These are phyloP conservation scores for Deroplatys truncata DNA, from an alignment of 2,888 invertebrate genomes.

Conservation along the genomic window DNA sequence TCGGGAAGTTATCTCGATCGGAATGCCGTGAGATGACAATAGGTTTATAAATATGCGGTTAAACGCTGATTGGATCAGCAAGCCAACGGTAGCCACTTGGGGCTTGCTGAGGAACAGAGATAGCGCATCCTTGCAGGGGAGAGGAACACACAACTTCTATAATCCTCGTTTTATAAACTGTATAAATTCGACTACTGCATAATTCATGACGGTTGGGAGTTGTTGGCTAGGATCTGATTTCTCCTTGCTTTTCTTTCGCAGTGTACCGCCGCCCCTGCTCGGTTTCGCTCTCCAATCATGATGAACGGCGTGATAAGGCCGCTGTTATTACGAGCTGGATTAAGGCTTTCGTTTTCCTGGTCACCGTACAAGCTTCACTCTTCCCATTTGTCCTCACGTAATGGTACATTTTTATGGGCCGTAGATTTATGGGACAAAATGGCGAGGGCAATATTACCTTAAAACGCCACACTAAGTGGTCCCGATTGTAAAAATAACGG, in stretches of 20 bases:
- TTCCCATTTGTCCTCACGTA: conserved; percentile 30
- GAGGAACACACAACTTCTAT: conserved; percentile 11
- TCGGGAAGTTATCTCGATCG: not conserved
- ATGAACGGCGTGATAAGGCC: conserved; percentile 30
- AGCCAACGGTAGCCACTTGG: not conserved
- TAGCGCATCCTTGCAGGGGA: not conserved
- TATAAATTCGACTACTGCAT: conserved; percentile 32
- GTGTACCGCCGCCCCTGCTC: not conserved
- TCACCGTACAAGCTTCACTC: conserved; percentile 24
- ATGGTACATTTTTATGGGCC: conserved; percentile 33
- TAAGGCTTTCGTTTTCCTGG: conserved; percentile 26
- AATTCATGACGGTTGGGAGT: conserved; percentile 30
- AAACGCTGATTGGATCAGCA: not conserved
- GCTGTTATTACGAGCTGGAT: conserved; percentile 30
- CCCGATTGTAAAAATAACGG: conserved; percentile 25
- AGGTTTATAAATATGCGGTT: conserved; percentile 12
- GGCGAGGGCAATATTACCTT: conserved; percentile 27
- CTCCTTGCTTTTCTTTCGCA: conserved; percentile 8
- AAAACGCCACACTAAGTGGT: conserved; percentile 27
- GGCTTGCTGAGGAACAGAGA: not conserved
- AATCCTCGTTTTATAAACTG: conserved; percentile 34
- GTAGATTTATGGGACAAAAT: conserved; percentile 29
- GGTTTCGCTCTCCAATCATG: conserved; percentile 25
- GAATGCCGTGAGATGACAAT: conserved; percentile 2
- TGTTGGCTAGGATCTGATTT: conserved; percentile 17